Percentiles rank a stretch among this genome's conserved stretches.
Evolutionary conservation across 2,888 invertebrate genomes (phyloP).

Genomic region (Ephialtes manifestator): DNA sequence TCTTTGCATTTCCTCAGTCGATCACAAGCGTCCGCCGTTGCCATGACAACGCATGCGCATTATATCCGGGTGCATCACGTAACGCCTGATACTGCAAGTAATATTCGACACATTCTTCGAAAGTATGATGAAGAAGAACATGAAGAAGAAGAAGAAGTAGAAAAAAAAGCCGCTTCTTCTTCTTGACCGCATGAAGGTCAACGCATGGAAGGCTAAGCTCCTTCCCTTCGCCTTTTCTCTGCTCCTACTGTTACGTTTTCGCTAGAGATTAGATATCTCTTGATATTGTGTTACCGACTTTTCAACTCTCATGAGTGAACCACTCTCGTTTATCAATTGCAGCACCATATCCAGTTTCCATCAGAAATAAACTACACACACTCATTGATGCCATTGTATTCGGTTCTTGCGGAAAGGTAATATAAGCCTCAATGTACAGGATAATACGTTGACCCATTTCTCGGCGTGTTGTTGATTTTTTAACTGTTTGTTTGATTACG

Average conservation of each 20-base stretch:
- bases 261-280: not conserved
- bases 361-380: not conserved
- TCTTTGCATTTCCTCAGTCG: not conserved
- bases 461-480: no score
- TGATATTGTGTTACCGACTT: not conserved
- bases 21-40: not conserved
- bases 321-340: not conserved
- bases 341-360: not conserved
- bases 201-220: slow-evolving; percentile 6
- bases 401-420: no score
- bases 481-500: no score
- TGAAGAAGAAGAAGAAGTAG: not conserved
- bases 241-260: not conserved
- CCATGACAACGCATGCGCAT: slow-evolving; percentile 10
- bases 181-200: not conserved
- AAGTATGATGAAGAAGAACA: not conserved
- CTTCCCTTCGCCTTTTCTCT: not conserved
- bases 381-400: not conserved
- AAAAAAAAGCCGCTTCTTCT: not conserved
- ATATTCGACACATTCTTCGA: not conserved
- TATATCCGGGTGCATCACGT: not conserved
- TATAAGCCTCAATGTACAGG: no score
- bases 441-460: no score
- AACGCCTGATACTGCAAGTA: slow-evolving; percentile 1
- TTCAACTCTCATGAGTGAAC: not conserved